Conservation (phyloP, 2,113 vertebrate species). For the Mobula birostris region DNA sequence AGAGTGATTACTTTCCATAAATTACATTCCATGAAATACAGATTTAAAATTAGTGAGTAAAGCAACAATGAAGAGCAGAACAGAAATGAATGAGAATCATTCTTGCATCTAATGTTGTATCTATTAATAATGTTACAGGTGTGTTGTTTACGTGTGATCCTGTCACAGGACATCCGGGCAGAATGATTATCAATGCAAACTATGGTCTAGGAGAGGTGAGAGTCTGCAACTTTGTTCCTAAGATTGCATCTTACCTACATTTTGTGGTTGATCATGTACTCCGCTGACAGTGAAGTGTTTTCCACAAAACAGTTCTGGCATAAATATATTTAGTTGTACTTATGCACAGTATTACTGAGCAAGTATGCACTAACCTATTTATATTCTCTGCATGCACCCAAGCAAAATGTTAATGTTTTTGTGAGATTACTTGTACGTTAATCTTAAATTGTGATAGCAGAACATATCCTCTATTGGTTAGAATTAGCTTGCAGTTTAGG, state of each 20-base stretch:
- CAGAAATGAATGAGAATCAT: not conserved
- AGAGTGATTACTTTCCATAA: not conserved
- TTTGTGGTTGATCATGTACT: not conserved
- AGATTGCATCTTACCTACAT: not conserved
- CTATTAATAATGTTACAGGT: not conserved
- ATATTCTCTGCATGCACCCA: not conserved
- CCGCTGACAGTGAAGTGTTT: not conserved
- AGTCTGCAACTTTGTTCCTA: not conserved
- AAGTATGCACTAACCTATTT: not conserved
- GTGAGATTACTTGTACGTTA: not conserved
- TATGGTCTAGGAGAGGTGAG: conserved; percentile 38
- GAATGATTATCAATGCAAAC: conserved; percentile 38
- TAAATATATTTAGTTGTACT: not conserved
- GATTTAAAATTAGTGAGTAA: not conserved
- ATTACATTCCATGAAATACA: not conserved
- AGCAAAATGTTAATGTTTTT: no score
- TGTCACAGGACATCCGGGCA: conserved; percentile 31
- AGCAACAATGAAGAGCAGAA: not conserved
- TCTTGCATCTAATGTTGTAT: not conserved
- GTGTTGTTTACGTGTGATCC: conserved; percentile 34
- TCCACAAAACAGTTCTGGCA: not conserved
- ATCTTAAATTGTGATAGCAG: not conserved
- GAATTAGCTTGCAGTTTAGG: no score
- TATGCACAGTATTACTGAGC: not conserved
- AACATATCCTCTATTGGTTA: no score